Conservation (phyloP, 2,888 invertebrate species). For the Empis livida region DNA sequence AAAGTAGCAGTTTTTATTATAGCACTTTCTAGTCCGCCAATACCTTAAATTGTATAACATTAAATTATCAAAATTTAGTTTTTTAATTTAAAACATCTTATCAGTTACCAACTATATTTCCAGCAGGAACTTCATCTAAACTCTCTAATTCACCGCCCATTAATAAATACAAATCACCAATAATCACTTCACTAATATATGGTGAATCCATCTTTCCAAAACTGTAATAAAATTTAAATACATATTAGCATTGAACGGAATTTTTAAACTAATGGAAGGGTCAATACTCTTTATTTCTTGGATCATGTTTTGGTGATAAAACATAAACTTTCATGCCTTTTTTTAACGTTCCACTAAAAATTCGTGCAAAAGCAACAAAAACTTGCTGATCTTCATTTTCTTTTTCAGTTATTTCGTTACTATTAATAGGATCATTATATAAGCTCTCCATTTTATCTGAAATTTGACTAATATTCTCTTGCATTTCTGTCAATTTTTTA, state of each 20-base stretch:
- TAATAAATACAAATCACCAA: slow-evolving; percentile 72
- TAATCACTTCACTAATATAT: slow-evolving; percentile 33
- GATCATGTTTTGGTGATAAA: slow-evolving; percentile 80
- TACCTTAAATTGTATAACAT: slow-evolving; percentile 51
- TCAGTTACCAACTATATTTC: slow-evolving; percentile 67
- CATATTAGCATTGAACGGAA: no score
- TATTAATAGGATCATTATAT: slow-evolving; percentile 7
- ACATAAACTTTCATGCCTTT: slow-evolving; percentile 69
- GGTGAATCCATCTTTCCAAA: slow-evolving; percentile 19
- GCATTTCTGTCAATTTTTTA: slow-evolving; percentile 19
- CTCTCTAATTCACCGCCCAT: slow-evolving; percentile 85
- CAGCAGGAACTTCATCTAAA: slow-evolving; percentile 70
- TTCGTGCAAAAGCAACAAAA: slow-evolving; percentile 83
- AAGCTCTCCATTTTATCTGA: slow-evolving; percentile 21
- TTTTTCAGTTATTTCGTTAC: slow-evolving; percentile 14
- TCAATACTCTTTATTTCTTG: slow-evolving; percentile 38
- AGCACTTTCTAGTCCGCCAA: slow-evolving; percentile 72
- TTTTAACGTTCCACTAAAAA: slow-evolving; percentile 76
- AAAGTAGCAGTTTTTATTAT: slow-evolving; percentile 84
- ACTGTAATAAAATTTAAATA: no score
- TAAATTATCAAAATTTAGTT: slow-evolving; percentile 6
- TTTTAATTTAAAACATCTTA: not conserved
- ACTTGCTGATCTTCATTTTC: slow-evolving; percentile 37
- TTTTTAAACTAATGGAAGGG: slow-evolving; percentile 33
- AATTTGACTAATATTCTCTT: slow-evolving; percentile 13